phyloP scores from a whole-genome alignment of 64 coral and sea anemone species.

The Platygyra sinensis region DNA sequence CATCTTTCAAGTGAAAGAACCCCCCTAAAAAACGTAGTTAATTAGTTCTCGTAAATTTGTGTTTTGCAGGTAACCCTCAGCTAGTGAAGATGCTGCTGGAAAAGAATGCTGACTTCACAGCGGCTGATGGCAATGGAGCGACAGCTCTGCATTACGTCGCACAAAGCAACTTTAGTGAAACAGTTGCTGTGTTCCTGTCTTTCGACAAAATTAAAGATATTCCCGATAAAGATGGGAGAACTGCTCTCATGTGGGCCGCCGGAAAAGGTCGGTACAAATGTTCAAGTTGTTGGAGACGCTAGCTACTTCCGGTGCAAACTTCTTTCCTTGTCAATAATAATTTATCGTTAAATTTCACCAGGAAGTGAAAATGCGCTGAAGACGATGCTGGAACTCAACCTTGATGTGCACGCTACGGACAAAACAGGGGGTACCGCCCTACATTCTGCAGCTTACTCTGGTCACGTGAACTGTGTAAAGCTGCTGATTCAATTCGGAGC shows the following conservation, averaged over 20 bases:
- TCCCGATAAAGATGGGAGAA: conserved; percentile 84
- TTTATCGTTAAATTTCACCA: conserved; percentile 2
- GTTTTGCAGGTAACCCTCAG: conserved; percentile 41
- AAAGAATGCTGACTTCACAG: conserved; percentile 63
- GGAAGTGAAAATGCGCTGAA: conserved; percentile 50
- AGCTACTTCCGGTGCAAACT: background rate
- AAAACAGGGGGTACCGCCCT: conserved; percentile 87
- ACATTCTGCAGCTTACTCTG: conserved; percentile 83
- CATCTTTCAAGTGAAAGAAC: too few species aligned
- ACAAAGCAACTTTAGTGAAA: conserved; percentile 66
- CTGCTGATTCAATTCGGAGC: conserved; percentile 69
- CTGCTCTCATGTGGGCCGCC: conserved; percentile 94
- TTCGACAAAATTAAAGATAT: conserved; percentile 52
- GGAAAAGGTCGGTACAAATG: conserved; percentile 59
- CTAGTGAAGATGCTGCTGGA: conserved; percentile 69
- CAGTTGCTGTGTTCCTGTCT: conserved; percentile 73
- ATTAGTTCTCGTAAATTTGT: background rate
- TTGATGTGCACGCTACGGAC: conserved; percentile 78
- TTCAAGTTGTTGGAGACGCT: too few species aligned
- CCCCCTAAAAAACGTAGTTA: background rate
- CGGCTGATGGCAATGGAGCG: conserved; percentile 79
- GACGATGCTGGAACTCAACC: conserved; percentile 61
- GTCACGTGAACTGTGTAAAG: conserved; percentile 74
- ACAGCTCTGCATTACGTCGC: conserved; percentile 86
- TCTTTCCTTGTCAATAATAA: background rate